Evolutionary conservation across 2,888 invertebrate species (phyloP).

Genomic region (Cataglyphis cursor): DNA sequence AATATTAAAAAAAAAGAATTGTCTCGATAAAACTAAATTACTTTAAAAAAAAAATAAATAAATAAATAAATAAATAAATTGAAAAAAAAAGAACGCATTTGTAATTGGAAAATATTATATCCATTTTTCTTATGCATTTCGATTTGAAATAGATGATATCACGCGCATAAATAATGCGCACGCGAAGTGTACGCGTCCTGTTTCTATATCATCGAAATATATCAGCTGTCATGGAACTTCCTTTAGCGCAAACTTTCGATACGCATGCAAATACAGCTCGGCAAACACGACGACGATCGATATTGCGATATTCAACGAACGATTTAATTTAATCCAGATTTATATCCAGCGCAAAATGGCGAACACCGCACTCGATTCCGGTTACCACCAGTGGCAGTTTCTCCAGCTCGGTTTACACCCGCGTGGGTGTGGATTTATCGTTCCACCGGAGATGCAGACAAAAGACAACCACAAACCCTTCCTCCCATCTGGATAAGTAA

Average conservation of each 20-base stretch:
- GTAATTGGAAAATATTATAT: background rate
- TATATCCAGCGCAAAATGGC: constrained; percentile 72
- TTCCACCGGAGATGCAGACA: constrained; percentile 65
- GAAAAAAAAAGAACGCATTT: background rate
- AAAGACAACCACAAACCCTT: constrained; percentile 61
- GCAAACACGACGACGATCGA: constrained; percentile 71
- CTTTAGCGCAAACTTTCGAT: constrained; percentile 35
- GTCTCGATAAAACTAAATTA: background rate
- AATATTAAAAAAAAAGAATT: background rate
- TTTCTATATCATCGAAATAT: constrained; percentile 14
- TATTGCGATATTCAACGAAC: constrained; percentile 79
- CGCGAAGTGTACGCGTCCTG: background rate
- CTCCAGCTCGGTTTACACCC: constrained; percentile 73
- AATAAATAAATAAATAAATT: background rate
- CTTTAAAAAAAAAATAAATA: background rate
- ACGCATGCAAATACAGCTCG: constrained; percentile 75
- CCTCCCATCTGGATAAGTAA: constrained; percentile 48
- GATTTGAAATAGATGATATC: background rate
- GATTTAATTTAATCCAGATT: constrained; percentile 83
- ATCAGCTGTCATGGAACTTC: constrained; percentile 10
- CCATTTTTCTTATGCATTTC: background rate
- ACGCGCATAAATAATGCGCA: background rate
- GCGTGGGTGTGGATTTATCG: constrained; percentile 78
- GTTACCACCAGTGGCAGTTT: constrained; percentile 44
- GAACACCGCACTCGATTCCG: constrained; percentile 64